Percentiles rank a stretch among this genome's conserved stretches.
phyloP scores from a whole-genome alignment of 2,113 vertebrate genomes.

The Pelusios castaneus region DNA sequence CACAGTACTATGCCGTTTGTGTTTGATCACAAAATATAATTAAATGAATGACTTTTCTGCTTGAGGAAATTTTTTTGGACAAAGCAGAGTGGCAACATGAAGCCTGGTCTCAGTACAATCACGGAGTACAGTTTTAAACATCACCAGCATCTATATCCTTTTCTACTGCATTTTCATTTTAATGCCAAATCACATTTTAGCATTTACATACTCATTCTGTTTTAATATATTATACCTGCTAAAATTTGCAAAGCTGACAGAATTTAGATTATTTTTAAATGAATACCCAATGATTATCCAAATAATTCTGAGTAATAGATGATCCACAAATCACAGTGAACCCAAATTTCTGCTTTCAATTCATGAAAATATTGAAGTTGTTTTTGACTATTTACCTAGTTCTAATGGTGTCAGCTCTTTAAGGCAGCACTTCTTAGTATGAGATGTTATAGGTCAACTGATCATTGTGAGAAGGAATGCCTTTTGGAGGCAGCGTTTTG shows the following conservation, averaged over 20 bases:
- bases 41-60: not conserved
- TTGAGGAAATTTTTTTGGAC: not conserved
- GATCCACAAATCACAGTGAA: not conserved
- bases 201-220: fast-evolving
- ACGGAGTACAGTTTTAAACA: not conserved
- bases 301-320: not conserved
- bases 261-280: not conserved
- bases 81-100: not conserved
- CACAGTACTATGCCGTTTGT: not conserved
- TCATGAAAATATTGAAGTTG: not conserved
- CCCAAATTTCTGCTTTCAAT: not conserved
- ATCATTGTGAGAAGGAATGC: not conserved
- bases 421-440: not conserved
- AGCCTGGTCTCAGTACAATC: not conserved
- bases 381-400: not conserved
- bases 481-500: not conserved
- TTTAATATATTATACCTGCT: not conserved
- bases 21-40: not conserved
- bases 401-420: not conserved
- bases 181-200: not conserved
- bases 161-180: not conserved
- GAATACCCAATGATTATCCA: not conserved
- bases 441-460: not conserved
- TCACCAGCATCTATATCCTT: not conserved
- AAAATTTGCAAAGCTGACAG: not conserved